Evolutionary conservation across 1,140 invertebrate species (phyloP).

Genomic region (Hirudo medicinalis): DNA sequence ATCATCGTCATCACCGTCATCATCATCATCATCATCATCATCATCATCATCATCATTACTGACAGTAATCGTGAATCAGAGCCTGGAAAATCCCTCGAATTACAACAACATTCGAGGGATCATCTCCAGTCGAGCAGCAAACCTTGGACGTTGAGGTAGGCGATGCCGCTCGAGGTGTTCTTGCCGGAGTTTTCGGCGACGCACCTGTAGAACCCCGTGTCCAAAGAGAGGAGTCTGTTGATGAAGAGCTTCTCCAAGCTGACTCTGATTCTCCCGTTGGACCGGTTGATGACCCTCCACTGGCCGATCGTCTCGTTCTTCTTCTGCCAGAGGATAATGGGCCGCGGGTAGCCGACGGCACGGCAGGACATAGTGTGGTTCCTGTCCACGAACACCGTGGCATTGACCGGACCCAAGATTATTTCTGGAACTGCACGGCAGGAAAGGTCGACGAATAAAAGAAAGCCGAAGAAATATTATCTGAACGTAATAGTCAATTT

Average conservation of each 20-base stretch:
- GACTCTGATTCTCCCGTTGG: too few relatives aligned
- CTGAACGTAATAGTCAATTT: too few relatives aligned
- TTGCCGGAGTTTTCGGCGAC: neutral
- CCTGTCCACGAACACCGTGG: neutral
- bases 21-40: neutral
- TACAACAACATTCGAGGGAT: too few relatives aligned
- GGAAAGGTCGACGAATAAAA: too few relatives aligned
- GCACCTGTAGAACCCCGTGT: constrained; percentile 7
- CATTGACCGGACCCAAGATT: neutral
- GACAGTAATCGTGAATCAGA: too few relatives aligned
- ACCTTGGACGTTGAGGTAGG: constrained; percentile 6
- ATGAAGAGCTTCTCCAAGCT: neutral
- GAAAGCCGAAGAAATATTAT: too few relatives aligned
- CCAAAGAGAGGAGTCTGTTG: neutral
- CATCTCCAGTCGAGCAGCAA: too few relatives aligned
- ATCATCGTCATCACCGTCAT: neutral
- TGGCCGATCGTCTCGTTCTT: neutral
- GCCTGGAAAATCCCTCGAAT: neutral
- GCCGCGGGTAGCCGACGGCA: neutral
- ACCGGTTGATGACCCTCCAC: neutral
- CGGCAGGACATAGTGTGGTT: neutral
- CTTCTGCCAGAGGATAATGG: neutral
- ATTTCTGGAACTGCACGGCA: neutral
- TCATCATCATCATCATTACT: neutral
- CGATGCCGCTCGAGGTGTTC: neutral